Percentiles rank a stretch among this genome's conserved stretches.
Evolutionary conservation across 2,888 invertebrate genomes (phyloP).

Genomic region (Aproaerema taeniolella): DNA sequence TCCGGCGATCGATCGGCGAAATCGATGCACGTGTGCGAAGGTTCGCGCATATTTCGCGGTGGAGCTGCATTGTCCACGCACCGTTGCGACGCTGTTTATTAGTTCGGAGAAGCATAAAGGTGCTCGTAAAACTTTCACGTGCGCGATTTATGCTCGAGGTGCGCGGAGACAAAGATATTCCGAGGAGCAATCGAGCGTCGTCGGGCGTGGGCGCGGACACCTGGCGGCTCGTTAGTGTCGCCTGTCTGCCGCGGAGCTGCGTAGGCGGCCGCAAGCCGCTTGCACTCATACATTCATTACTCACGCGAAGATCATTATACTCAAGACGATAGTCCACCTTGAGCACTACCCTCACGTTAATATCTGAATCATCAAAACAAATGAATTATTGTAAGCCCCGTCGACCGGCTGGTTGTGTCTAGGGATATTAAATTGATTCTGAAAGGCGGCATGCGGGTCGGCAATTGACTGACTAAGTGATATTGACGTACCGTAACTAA

Average conservation of each 20-base stretch:
- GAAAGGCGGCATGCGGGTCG: conserved; percentile 55
- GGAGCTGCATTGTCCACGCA: conserved; percentile 59
- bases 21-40: conserved; percentile 64
- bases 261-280: conserved; percentile 28
- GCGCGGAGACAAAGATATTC: conserved; percentile 66
- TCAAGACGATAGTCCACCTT: conserved; percentile 2
- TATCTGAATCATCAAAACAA: background rate
- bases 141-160: conserved; percentile 66
- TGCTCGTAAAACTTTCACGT: conserved; percentile 76
- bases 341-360: background rate
- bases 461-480: conserved; percentile 58
- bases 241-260: conserved; percentile 41
- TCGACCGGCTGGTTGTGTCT: background rate
- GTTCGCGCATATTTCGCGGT: conserved; percentile 59
- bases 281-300: conserved; percentile 17
- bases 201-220: conserved; percentile 69
- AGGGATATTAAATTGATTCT: conserved; percentile 48
- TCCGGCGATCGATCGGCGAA: conserved; percentile 69
- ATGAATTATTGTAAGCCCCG: background rate
- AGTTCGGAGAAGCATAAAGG: conserved; percentile 67
- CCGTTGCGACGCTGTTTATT: conserved; percentile 52
- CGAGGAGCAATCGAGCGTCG: conserved; percentile 62
- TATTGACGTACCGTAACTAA: conserved; percentile 42
- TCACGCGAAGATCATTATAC: conserved; percentile 8
- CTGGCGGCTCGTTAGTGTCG: conserved; percentile 72